phyloP scores from a whole-genome alignment of 2,797 vertebrate genomes.

The Pteronotus mesoamericanus region DNA sequence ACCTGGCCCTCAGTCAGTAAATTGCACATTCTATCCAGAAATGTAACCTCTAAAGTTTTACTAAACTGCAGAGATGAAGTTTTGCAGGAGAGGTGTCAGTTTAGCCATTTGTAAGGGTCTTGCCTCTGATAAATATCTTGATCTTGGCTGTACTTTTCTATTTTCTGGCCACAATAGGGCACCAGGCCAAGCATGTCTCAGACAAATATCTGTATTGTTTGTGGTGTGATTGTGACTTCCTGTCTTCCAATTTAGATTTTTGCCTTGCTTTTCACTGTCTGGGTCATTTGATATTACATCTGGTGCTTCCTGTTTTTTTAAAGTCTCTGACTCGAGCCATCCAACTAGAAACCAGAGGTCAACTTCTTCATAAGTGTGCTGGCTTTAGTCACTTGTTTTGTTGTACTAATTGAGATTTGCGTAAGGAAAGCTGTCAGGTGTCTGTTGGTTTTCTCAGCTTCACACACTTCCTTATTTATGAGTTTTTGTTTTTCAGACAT shows the following conservation, averaged over 20 bases:
- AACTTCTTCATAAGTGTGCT: conserved; percentile 79
- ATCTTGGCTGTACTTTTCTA: background rate
- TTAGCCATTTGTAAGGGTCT: background rate
- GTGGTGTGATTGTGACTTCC: conserved; percentile 84
- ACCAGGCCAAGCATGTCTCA: conserved; percentile 75
- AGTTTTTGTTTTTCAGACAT: conserved; percentile 77
- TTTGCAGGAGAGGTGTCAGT: background rate
- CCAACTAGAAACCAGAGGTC: conserved; percentile 82
- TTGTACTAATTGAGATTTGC: conserved; percentile 80
- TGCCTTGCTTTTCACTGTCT: conserved; percentile 82
- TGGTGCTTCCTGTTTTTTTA: conserved; percentile 87
- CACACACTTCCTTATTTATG: conserved; percentile 82
- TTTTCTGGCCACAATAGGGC: conserved; percentile 68
- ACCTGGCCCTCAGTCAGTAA: background rate
- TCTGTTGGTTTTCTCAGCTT: conserved; percentile 72
- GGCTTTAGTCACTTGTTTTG: conserved; percentile 83
- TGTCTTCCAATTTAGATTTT: conserved; percentile 83
- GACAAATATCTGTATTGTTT: conserved; percentile 83
- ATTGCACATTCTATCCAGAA: background rate
- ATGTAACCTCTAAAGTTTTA: background rate
- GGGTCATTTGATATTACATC: conserved; percentile 85
- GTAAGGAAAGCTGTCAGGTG: conserved; percentile 84
- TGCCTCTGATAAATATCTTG: background rate
- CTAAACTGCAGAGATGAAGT: background rate
- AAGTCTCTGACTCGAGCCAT: conserved; percentile 76